Percentiles rank a stretch among this genome's conserved stretches.
Evolutionary conservation across 2,797 vertebrate genomes (phyloP).

Genomic region (Urosaurus nigricauda): DNA sequence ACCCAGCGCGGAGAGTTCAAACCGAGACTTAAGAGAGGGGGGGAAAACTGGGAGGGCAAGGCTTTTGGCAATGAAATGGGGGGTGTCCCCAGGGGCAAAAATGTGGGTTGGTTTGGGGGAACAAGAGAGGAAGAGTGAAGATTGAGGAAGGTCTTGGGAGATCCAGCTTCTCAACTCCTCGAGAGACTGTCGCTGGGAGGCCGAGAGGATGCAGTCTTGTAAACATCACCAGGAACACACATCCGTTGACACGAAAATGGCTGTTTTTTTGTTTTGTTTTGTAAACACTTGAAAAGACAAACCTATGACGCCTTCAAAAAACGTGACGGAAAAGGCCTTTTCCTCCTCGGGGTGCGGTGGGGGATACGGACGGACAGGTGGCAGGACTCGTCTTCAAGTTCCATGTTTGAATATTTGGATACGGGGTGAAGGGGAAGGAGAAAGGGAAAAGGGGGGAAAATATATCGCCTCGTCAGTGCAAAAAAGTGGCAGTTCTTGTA

Average conservation of each 20-base stretch:
- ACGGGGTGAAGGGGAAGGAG: slow-evolving; percentile 65
- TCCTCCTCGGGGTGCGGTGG: slow-evolving; percentile 64
- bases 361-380: slow-evolving; percentile 43
- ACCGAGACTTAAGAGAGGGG: not conserved
- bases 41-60: not conserved
- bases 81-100: slow-evolving; percentile 7
- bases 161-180: slow-evolving; percentile 63
- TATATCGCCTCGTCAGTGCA: slow-evolving; percentile 77
- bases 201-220: slow-evolving; percentile 77
- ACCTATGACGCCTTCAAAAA: slow-evolving; percentile 71
- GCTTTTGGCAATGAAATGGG: slow-evolving; percentile 74
- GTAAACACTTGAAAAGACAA: slow-evolving; percentile 83
- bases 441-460: slow-evolving; percentile 63
- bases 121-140: not conserved
- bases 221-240: slow-evolving; percentile 82
- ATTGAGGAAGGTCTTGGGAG: slow-evolving; percentile 24
- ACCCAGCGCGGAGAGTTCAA: not conserved
- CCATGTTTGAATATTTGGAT: slow-evolving; percentile 54
- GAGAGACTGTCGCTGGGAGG: slow-evolving; percentile 69
- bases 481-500: slow-evolving; percentile 49
- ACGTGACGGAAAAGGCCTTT: slow-evolving; percentile 73
- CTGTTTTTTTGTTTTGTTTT: slow-evolving; percentile 64
- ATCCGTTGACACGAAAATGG: slow-evolving; percentile 77
- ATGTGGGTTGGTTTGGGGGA: not conserved
- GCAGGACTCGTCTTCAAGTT: slow-evolving; percentile 67